These are phyloP conservation scores for Trigoniulus corallinus DNA, from an alignment of 1,140 invertebrate species.

Conservation along the genomic window DNA sequence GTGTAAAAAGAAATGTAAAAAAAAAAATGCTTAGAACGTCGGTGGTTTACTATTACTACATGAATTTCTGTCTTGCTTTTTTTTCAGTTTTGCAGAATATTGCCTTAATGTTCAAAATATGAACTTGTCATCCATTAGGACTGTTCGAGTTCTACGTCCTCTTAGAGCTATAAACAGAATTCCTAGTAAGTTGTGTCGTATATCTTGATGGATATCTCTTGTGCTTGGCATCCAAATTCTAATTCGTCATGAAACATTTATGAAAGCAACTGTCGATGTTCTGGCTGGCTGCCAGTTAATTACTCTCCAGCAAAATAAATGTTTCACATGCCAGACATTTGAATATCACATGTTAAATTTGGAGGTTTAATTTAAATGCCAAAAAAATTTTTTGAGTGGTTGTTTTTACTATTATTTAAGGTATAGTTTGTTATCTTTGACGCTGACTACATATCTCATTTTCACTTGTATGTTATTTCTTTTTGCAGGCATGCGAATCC, in stretches of 20 bases:
- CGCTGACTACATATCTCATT: not conserved
- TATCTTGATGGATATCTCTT: not conserved
- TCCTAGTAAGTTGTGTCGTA: constrained; percentile 69
- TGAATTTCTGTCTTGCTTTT: not conserved
- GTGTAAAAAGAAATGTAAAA: too few relatives aligned
- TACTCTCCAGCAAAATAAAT: not conserved
- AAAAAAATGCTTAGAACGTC: too few relatives aligned
- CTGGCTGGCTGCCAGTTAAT: not conserved
- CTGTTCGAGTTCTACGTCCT: constrained; percentile 88
- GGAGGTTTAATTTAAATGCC: not conserved
- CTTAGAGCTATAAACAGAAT: constrained; percentile 97
- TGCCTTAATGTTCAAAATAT: constrained; percentile 90
- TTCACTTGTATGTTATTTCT: constrained; percentile 13
- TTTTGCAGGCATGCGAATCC: constrained; percentile 81
- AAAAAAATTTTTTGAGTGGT: not conserved
- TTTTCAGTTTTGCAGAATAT: constrained; percentile 51
- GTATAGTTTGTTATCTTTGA: not conserved
- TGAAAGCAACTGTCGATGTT: too few relatives aligned
- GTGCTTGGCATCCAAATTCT: not conserved
- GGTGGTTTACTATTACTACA: not conserved
- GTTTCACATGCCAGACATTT: not conserved
- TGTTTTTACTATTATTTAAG: not conserved
- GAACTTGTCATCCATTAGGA: constrained; percentile 93
- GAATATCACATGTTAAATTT: not conserved
- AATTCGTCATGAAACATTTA: too few relatives aligned